Evolutionary conservation across 2,797 vertebrate species (phyloP).

Genomic region (Muraenolepis orangiensis): DNA sequence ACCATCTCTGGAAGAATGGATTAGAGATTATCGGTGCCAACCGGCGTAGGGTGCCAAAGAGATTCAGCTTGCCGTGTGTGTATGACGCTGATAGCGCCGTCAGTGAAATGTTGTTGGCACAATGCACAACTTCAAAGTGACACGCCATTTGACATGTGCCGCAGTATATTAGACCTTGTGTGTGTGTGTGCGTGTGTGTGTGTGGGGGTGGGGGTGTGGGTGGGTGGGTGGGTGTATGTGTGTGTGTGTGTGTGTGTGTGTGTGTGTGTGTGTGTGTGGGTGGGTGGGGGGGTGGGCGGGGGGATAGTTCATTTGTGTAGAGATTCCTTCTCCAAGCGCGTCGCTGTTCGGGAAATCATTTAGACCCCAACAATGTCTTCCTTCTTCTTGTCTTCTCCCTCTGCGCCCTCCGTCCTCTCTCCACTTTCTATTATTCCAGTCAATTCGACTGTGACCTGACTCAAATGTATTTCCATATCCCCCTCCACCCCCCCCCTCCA

Average conservation of each 20-base stretch:
- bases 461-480: slow-evolving; percentile 72
- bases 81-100: slow-evolving; percentile 63
- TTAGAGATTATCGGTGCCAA: slow-evolving; percentile 76
- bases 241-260: no score
- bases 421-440: slow-evolving; percentile 63
- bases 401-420: slow-evolving; percentile 64
- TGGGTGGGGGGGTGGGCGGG: no score
- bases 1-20: slow-evolving; percentile 73
- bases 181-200: no score
- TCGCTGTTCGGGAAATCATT: slow-evolving; percentile 65
- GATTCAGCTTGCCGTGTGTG: slow-evolving; percentile 70
- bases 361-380: slow-evolving; percentile 59
- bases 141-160: slow-evolving; percentile 39
- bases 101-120: slow-evolving; percentile 60
- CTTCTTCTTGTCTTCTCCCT: slow-evolving; percentile 50
- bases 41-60: slow-evolving; percentile 73
- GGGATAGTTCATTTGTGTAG: slow-evolving; percentile 47
- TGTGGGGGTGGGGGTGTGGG: no score
- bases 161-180: slow-evolving; percentile 50
- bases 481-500: no score
- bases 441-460: slow-evolving; percentile 70
- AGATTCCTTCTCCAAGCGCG: slow-evolving; percentile 47
- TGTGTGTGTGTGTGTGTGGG: no score
- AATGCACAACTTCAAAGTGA: slow-evolving; percentile 59
- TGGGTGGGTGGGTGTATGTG: no score